Conservation (phyloP, 2,797 vertebrate species). For the Sorex maritimensis region DNA sequence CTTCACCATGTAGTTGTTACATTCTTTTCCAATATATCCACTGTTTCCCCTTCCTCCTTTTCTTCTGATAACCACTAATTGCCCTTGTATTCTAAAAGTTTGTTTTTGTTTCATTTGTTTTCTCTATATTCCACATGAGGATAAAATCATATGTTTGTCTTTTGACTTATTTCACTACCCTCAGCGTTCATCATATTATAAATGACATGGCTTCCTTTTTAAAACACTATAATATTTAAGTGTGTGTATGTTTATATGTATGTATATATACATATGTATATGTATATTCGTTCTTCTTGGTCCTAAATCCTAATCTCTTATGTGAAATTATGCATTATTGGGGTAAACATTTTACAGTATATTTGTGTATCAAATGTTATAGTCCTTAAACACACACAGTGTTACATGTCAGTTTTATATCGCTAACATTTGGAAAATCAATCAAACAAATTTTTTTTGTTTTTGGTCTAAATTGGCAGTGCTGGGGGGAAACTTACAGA, state of each 20-base stretch:
- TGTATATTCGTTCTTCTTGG: too few species aligned
- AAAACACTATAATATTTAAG: too few species aligned
- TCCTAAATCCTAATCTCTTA: too few species aligned
- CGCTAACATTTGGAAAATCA: neutral
- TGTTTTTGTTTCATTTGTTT: neutral
- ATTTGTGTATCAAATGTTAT: neutral
- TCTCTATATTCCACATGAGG: neutral
- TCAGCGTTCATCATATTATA: neutral
- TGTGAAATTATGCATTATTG: too few species aligned
- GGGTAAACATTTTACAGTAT: too few species aligned
- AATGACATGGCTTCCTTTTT: neutral
- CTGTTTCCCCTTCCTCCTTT: neutral
- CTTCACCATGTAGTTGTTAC: too few species aligned
- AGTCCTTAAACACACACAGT: neutral
- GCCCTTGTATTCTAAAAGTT: neutral
- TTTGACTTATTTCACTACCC: neutral
- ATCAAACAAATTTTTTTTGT: too few species aligned
- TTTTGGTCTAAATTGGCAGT: too few species aligned
- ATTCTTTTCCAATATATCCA: neutral
- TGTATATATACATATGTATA: too few species aligned
- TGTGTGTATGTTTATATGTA: too few species aligned
- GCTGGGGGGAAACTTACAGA: too few species aligned
- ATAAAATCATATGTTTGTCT: neutral
- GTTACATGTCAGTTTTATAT: neutral
- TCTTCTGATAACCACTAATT: neutral